These are phyloP conservation scores for Cryptomyrus ogoouensis DNA, from an alignment of 2,113 vertebrate genomes.

Conservation along the genomic window DNA sequence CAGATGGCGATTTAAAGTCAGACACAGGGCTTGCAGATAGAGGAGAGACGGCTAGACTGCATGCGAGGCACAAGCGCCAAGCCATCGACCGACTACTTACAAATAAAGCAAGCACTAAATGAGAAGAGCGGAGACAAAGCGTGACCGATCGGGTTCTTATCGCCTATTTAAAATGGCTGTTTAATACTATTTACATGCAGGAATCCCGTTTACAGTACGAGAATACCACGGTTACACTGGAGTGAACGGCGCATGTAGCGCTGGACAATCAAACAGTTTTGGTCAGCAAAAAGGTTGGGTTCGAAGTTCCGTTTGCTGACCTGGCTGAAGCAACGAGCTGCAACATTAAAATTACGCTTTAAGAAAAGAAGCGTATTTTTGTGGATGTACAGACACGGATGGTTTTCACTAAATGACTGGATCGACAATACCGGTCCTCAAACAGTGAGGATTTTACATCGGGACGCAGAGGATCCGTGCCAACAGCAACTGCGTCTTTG, in stretches of 20 bases:
- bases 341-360: background rate
- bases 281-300: slow-evolving; percentile 34
- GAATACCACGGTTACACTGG: slow-evolving; percentile 21
- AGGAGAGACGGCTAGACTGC: slow-evolving; percentile 44
- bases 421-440: background rate
- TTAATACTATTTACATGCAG: slow-evolving; percentile 7
- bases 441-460: background rate
- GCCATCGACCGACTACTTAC: slow-evolving; percentile 47
- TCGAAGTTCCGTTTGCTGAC: slow-evolving; percentile 28
- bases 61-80: slow-evolving; percentile 45
- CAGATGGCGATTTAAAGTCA: slow-evolving; percentile 75
- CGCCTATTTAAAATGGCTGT: slow-evolving; percentile 10
- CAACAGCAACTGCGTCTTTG: slow-evolving; percentile 30
- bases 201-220: slow-evolving; percentile 24
- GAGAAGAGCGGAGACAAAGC: slow-evolving; percentile 20
- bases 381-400: slow-evolving; percentile 37
- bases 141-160: background rate
- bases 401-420: background rate
- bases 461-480: slow-evolving; percentile 43
- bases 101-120: slow-evolving; percentile 37
- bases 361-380: slow-evolving; percentile 8
- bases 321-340: slow-evolving; percentile 14
- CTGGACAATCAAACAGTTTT: slow-evolving; percentile 36
- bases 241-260: slow-evolving; percentile 27
- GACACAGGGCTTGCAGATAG: slow-evolving; percentile 62